Percentiles rank a stretch among this genome's conserved stretches.
These are phyloP conservation scores for Elachura formosa DNA, from an alignment of 2,113 vertebrate species.

Conservation along the genomic window DNA sequence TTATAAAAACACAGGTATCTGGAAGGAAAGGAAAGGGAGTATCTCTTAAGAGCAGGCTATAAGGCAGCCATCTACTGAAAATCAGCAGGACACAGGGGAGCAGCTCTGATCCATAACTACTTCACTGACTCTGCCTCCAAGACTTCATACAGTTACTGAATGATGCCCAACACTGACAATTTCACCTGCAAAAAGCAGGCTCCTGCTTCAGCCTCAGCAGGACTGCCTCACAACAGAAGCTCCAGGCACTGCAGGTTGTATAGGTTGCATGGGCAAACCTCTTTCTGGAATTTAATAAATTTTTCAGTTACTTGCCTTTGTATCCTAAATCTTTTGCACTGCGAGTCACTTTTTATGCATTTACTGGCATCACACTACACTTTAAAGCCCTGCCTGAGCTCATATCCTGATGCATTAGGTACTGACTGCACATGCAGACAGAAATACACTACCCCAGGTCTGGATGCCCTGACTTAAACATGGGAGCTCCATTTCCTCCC, in stretches of 20 bases:
- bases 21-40: conserved; percentile 46
- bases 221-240: not conserved
- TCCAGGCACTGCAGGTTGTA: not conserved
- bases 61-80: not conserved
- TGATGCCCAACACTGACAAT: not conserved
- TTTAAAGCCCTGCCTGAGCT: not conserved
- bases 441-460: not conserved
- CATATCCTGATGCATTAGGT: not conserved
- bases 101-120: not conserved
- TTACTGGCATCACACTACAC: not conserved
- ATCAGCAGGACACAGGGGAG: not conserved
- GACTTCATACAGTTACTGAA: not conserved
- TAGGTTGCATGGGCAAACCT: not conserved
- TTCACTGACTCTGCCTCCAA: not conserved
- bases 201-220: not conserved
- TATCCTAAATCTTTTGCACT: not conserved
- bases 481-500: not conserved
- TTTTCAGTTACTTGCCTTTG: not conserved
- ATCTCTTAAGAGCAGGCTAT: not conserved
- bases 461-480: not conserved
- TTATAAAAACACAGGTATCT: conserved; percentile 84
- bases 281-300: not conserved
- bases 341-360: not conserved
- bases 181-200: not conserved
- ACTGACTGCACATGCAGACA: not conserved